Conservation (phyloP, 2,888 invertebrate species). For the Polyommatus icarus region DNA sequence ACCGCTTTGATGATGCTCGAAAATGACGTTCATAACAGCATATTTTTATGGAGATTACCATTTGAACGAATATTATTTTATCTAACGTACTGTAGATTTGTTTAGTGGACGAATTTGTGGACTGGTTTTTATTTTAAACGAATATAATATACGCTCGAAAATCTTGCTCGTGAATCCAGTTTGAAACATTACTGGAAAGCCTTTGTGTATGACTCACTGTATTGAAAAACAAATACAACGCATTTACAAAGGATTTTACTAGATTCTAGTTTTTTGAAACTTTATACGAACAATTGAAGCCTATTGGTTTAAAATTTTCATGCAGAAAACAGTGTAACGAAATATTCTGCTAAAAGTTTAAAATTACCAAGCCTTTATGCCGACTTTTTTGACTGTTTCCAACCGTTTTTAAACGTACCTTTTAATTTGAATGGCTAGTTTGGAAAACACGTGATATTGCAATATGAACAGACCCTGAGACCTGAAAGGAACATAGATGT, state of each 20-base stretch:
- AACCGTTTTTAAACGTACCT: too few relatives aligned
- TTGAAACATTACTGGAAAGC: neutral
- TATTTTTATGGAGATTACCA: neutral
- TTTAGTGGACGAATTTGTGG: neutral
- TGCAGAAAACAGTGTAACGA: neutral
- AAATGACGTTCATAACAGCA: neutral
- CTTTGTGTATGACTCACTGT: neutral
- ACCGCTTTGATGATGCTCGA: constrained; percentile 13
- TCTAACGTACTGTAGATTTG: neutral
- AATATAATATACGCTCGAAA: neutral
- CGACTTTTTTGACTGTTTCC: too few relatives aligned
- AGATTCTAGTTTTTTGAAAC: neutral
- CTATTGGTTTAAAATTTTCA: neutral
- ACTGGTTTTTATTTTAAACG: neutral
- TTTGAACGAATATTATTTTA: neutral
- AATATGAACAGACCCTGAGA: too few relatives aligned
- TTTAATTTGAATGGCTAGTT: too few relatives aligned
- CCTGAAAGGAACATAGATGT: too few relatives aligned
- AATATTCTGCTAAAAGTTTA: neutral
- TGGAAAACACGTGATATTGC: too few relatives aligned
- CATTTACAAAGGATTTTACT: neutral
- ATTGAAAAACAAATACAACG: neutral
- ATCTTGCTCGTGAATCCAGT: neutral
- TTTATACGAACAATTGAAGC: neutral
- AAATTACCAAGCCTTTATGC: neutral